Evolutionary conservation across 2,113 vertebrate genomes (phyloP).

Genomic region (Cinclus cinclus): DNA sequence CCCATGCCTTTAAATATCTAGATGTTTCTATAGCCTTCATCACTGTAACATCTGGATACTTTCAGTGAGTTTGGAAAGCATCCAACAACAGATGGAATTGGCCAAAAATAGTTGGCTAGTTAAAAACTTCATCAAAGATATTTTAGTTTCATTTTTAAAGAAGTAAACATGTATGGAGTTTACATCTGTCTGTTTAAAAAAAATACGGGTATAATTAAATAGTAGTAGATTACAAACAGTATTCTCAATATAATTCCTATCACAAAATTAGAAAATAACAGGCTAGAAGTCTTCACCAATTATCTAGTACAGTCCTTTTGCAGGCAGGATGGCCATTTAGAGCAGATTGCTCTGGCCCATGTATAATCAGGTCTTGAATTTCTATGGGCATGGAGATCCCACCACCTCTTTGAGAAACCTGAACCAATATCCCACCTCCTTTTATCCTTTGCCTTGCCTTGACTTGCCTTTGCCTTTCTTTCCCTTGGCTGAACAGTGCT

Average conservation of each 20-base stretch:
- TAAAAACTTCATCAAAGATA: background rate
- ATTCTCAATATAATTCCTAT: background rate
- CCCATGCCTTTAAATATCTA: background rate
- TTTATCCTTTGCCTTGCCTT: background rate
- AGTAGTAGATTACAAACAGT: background rate
- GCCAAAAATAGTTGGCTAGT: background rate
- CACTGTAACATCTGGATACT: background rate
- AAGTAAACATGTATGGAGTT: background rate
- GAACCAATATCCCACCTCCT: background rate
- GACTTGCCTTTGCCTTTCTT: background rate
- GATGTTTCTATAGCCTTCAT: background rate
- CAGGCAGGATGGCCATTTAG: background rate
- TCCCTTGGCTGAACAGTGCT: background rate
- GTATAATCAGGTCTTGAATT: background rate
- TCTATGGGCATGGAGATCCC: background rate
- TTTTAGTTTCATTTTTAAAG: background rate
- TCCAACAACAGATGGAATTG: background rate
- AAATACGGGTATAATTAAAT: background rate
- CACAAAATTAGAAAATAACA: background rate
- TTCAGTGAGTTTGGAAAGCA: background rate
- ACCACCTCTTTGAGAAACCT: background rate
- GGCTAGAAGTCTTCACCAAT: background rate
- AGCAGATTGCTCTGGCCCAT: background rate
- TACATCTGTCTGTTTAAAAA: background rate
- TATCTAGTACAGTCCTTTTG: background rate